Percentiles rank a stretch among this genome's conserved stretches.
Conservation (phyloP, 2,888 invertebrate genomes). For the Cosmorhoe ocellata region DNA sequence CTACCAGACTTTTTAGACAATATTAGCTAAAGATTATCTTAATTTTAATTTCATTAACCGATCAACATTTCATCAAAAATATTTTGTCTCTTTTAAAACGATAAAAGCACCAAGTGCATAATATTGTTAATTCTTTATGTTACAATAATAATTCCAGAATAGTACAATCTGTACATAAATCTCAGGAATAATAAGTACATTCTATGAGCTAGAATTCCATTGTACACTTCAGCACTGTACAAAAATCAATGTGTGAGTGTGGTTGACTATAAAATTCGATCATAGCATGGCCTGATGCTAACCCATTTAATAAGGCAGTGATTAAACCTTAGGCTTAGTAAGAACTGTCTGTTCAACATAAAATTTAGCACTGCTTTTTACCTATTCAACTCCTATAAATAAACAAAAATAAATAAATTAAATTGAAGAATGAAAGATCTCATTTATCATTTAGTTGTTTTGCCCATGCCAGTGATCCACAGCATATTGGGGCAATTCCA, state of each 20-base stretch:
- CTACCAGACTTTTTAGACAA: constrained; percentile 7
- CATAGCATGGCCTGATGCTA: no score
- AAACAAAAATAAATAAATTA: constrained; percentile 6
- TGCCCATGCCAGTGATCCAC: constrained; percentile 73
- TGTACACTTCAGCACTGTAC: neutral
- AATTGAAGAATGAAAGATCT: constrained; percentile 6
- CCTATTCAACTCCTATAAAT: no score
- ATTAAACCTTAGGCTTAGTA: no score
- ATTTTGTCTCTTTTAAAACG: neutral
- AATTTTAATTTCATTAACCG: neutral
- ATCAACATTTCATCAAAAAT: neutral
- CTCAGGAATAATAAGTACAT: constrained; percentile 44
- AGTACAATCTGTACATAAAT: constrained; percentile 27
- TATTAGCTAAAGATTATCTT: neutral
- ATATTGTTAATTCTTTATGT: constrained; percentile 5
- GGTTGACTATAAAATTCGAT: no score
- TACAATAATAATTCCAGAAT: constrained; percentile 2
- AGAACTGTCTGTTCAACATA: no score
- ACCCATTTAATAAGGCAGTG: no score
- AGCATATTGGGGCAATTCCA: constrained; percentile 69
- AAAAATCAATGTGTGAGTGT: no score
- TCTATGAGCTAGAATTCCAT: constrained; percentile 44
- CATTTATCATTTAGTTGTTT: constrained; percentile 46
- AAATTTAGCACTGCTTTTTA: no score
- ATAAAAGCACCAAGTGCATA: constrained; percentile 19